These are phyloP conservation scores for Potamilus streckersoni DNA, from an alignment of 1,140 invertebrate genomes.

Conservation along the genomic window DNA sequence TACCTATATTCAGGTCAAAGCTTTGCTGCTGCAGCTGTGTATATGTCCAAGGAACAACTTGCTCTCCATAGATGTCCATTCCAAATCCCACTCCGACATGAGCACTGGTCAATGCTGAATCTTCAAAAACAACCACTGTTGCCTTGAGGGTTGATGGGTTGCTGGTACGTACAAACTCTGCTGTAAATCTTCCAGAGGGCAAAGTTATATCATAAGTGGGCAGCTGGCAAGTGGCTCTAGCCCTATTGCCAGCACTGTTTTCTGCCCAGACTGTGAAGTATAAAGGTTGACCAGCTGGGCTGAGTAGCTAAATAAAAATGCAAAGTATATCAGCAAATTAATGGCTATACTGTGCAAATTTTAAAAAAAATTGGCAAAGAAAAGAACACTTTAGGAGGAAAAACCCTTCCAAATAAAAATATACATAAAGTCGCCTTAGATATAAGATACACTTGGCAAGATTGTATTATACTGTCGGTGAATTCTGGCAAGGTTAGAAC, in stretches of 20 bases:
- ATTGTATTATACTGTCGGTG: too few relatives aligned
- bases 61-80: constrained; percentile 25
- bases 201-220: constrained; percentile 40
- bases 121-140: constrained; percentile 33
- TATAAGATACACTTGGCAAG: too few relatives aligned
- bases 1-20: too few relatives aligned
- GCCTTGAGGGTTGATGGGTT: constrained; percentile 27
- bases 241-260: constrained; percentile 29
- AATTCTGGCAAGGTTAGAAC: too few relatives aligned
- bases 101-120: constrained; percentile 26
- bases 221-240: constrained; percentile 29
- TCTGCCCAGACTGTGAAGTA: constrained; percentile 36
- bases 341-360: too few relatives aligned
- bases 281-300: constrained; percentile 15
- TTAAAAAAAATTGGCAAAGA: too few relatives aligned
- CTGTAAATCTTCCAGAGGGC: constrained; percentile 32
- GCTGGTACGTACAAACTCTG: constrained; percentile 35
- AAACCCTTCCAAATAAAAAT: too few relatives aligned
- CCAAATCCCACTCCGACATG: constrained; percentile 33
- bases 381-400: too few relatives aligned
- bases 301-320: constrained; percentile 1
- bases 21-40: too few relatives aligned
- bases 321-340: too few relatives aligned
- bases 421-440: too few relatives aligned
- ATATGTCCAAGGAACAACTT: constrained; percentile 2